Conservation (phyloP, 2,888 invertebrate genomes). For the Papilio elwesi region DNA sequence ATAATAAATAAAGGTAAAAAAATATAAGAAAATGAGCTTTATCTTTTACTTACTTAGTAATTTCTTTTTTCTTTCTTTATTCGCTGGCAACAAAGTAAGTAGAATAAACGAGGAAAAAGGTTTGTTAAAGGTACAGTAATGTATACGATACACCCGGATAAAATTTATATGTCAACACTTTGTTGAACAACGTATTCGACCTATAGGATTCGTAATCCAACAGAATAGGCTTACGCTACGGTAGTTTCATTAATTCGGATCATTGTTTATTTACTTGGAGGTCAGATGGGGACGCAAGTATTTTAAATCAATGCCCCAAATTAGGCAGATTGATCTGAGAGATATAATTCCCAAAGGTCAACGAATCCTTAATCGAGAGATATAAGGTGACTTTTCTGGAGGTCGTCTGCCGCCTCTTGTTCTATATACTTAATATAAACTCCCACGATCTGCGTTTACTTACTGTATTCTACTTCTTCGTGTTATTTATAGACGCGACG, state of each 20-base stretch:
- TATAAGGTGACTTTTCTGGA: slow-evolving; percentile 44
- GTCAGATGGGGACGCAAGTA: slow-evolving; percentile 26
- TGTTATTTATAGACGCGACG: background rate
- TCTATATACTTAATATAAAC: background rate
- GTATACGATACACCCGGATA: background rate
- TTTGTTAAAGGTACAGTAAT: background rate
- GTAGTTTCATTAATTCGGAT: background rate
- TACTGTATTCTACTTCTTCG: background rate
- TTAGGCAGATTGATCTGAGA: slow-evolving; percentile 37
- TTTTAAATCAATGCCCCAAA: slow-evolving; percentile 37
- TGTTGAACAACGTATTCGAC: too few species aligned
- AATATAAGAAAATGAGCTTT: too few species aligned
- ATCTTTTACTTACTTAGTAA: too few species aligned
- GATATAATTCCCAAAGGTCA: slow-evolving; percentile 46
- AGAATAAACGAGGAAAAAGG: background rate
- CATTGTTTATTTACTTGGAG: slow-evolving; percentile 8
- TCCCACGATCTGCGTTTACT: background rate
- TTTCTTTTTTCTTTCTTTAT: background rate
- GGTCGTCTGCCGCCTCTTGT: slow-evolving; percentile 38
- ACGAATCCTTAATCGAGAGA: slow-evolving; percentile 42
- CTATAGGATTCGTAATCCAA: too few species aligned
- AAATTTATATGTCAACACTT: background rate
- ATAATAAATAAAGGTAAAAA: too few species aligned
- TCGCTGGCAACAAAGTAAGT: background rate
- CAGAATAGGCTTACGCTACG: background rate